Percentiles rank a stretch among this genome's conserved stretches.
Evolutionary conservation across 2,888 invertebrate genomes (phyloP).

Genomic region (Entomobrya proxima): DNA sequence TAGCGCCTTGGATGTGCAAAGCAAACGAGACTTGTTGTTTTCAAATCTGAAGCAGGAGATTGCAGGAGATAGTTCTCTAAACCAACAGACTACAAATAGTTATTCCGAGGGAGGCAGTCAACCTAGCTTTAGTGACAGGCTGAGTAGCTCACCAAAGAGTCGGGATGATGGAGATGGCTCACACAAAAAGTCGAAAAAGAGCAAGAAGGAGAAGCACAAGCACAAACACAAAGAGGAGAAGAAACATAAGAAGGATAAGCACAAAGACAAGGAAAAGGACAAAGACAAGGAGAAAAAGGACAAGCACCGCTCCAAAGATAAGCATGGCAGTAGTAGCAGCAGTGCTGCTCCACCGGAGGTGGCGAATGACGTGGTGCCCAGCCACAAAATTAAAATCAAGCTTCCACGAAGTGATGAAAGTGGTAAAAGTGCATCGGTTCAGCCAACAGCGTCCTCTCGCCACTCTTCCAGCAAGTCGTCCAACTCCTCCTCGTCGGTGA

Average conservation of each 20-base stretch:
- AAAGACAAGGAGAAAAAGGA: constrained; percentile 64
- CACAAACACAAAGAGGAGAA: constrained; percentile 71
- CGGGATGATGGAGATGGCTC: constrained; percentile 59
- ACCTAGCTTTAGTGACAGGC: constrained; percentile 58
- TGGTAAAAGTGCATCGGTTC: constrained; percentile 40
- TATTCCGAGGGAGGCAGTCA: constrained; percentile 56
- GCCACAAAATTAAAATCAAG: constrained; percentile 65
- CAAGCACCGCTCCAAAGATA: constrained; percentile 53
- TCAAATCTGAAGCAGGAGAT: constrained; percentile 47
- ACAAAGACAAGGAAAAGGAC: constrained; percentile 66
- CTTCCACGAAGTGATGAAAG: constrained; percentile 47
- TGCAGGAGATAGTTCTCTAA: not conserved
- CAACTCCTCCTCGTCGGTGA: constrained; percentile 32
- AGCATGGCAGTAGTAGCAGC: constrained; percentile 43
- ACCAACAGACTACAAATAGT: constrained; percentile 38
- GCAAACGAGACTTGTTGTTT: constrained; percentile 56
- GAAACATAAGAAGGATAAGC: constrained; percentile 69
- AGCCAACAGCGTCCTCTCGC: constrained; percentile 38
- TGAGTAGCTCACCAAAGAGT: constrained; percentile 61
- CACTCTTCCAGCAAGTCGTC: constrained; percentile 56
- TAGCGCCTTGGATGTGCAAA: constrained; percentile 14
- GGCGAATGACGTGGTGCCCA: constrained; percentile 17
- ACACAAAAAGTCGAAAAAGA: constrained; percentile 66
- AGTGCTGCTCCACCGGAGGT: constrained; percentile 40
- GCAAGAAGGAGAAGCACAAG: constrained; percentile 72